Evolutionary conservation across 2,888 invertebrate genomes (phyloP), one percentile per base, ranked within the genome.

Genomic region (Acanthococcus lagerstroemiae): DNA sequence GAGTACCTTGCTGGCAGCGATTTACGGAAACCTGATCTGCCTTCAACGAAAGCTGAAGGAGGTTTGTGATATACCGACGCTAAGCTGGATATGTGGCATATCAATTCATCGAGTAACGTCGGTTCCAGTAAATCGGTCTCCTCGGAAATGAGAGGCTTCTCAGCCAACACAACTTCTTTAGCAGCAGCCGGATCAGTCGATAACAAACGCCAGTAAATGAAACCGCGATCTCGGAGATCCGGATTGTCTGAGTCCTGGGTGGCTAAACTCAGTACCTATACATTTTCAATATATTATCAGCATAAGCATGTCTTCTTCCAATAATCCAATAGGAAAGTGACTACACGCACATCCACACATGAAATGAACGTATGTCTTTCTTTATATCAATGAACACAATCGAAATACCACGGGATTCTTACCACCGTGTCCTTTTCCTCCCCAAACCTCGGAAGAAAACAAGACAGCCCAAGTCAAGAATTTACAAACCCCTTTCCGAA

Each of bases 61-160:
- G 99, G 99, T 76, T 99, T 99, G 75, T 99, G 99, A 76, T 99
- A 99, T 12, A 99, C 97, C 48, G 96, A 94, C 0, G 99, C 99
- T 71, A 99, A 82, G 52, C 94, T 94, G 69, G 95, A 95, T 74
- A 99, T 97, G 78, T 99, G 97, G 76, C 97, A 97, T 74, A 97
- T 96, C 67, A 99, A 83, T 78, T 99, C 99, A 77, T 99, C 97
- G 69, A 99, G 79, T 48, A 99, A 79, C 0, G 97, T 97, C 0
- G 99, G 99, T 76, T 99, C 99, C 70, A 99, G 78, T 52, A 97
- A 80, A 80, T 99, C 99, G 0, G 97, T 99, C 80, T 99, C 99
- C 77, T 99, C 99, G 0, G 95, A 95, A 75, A 99, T 99, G 65
- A 99, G 82, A 1, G 99, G 99, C 75, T 99, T 99, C 77, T 99